phyloP scores from a whole-genome alignment of 2,888 invertebrate species.

The Hirudinaria manillensis region DNA sequence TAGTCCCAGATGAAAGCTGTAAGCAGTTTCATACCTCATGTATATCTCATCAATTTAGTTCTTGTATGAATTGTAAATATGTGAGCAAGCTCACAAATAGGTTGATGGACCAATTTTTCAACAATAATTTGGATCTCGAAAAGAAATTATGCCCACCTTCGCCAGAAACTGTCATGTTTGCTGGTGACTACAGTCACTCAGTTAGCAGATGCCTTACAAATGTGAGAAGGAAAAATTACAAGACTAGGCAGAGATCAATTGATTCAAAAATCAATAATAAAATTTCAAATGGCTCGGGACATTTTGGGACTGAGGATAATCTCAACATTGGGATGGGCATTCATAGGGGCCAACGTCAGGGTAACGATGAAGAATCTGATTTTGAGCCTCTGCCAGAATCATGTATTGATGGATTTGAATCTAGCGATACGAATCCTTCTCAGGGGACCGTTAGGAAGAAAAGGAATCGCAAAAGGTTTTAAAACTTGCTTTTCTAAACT shows the following conservation, averaged over 20 bases:
- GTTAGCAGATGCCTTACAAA: background rate
- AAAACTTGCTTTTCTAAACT: too few species aligned
- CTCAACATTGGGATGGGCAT: background rate
- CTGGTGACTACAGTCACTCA: background rate
- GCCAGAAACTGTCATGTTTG: background rate
- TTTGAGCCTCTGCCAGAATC: conserved; percentile 4
- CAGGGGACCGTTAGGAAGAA: too few species aligned
- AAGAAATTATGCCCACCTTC: background rate
- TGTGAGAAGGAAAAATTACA: background rate
- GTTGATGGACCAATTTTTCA: background rate
- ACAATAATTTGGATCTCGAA: background rate
- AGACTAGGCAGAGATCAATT: background rate
- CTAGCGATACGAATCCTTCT: too few species aligned
- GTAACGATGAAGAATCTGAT: background rate
- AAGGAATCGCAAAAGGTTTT: too few species aligned
- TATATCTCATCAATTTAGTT: background rate
- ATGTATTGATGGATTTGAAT: too few species aligned
- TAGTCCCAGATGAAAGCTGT: background rate
- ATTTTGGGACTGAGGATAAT: background rate
- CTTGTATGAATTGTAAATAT: conserved; percentile 1
- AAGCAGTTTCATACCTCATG: background rate
- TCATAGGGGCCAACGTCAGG: too few species aligned
- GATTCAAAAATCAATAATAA: background rate
- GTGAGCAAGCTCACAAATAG: background rate
- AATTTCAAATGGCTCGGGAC: background rate